Base-by-base conservation (phyloP, 2,888 invertebrate species). In the Megaustenia siamemsis region DNA sequence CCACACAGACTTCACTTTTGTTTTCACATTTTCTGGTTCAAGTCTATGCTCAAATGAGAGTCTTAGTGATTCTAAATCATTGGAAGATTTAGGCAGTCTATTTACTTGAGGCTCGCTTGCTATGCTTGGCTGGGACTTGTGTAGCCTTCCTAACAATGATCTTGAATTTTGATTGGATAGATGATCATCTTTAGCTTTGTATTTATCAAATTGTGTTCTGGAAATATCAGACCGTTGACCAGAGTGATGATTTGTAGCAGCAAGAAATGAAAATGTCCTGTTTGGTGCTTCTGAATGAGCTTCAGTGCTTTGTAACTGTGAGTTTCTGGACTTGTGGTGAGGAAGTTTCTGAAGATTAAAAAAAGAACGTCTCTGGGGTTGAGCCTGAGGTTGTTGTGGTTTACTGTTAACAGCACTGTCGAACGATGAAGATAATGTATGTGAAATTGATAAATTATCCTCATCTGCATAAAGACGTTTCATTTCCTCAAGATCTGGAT, bases 1-100 rank as follows among this genome's bases (percentile, higher is more conserved):
- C 83, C 83, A 83, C 35, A 77, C 78, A 28, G 83, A 83, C 63
- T 77, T 77, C 12, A 83, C 78, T 68, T 71, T 78, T 28, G 76
- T 83, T 83, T 83, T 83, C 12, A 83, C 71, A 78, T 83, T 83
- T 38, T 83, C 83, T 40, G 77, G 71, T 71, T 83, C 83, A 71
- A 83, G 76, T 1, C 83, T 45, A 38, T 83, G 83, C 35, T 83
- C 83, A 83, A 83, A 76, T 45, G 82, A 75, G 4, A 68, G 68
- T 68, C 76, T 78, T 8, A 68, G 45, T 4, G 69, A 68, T 56
- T 78, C 77, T 43, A 83, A 63, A 49, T 83, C 78, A 78, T 32
- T 78, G 0, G 83, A 43, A 18, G 78, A 83, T 53, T 77, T 83
- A 28, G 76, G 83, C 32, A 28, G 69, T 6, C 76, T 45, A 21